Evolutionary conservation across 2,888 invertebrate genomes (phyloP).

Genomic region (Tetramorium bicarinatum): DNA sequence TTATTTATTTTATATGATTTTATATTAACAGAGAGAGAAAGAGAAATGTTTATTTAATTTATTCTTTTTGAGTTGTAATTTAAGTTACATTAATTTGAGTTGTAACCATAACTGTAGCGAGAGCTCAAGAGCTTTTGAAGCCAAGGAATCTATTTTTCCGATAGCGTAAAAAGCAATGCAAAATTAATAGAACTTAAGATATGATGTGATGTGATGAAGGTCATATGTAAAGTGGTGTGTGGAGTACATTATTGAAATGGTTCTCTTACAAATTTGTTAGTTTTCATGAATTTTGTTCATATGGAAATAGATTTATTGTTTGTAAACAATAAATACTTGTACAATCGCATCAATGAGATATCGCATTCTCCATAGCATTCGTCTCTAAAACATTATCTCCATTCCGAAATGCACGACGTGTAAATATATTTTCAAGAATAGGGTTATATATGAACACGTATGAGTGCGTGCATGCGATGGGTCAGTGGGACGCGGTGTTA

Average conservation of each 20-base stretch:
- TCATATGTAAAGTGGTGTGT: not conserved
- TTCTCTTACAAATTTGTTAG: not conserved
- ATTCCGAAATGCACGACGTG: not conserved
- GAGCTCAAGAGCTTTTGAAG: not conserved
- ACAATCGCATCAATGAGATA: not conserved
- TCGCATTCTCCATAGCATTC: not conserved
- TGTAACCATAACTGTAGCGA: not conserved
- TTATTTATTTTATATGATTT: not conserved
- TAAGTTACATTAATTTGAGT: too few relatives aligned
- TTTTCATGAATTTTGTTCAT: not conserved
- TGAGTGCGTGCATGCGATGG: not conserved
- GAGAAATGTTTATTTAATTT: not conserved
- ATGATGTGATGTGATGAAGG: not conserved
- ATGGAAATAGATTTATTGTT: not conserved
- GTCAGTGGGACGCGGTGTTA: constrained; percentile 23
- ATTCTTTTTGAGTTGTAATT: not conserved
- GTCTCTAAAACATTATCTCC: not conserved
- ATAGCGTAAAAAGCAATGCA: not conserved
- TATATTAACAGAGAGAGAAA: not conserved
- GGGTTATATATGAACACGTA: not conserved
- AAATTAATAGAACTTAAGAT: not conserved
- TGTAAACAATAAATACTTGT: not conserved
- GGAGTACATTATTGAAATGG: not conserved
- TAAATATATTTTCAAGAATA: constrained; percentile 25
- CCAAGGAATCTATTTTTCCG: not conserved